Percentiles rank a stretch among this genome's conserved stretches.
Conservation (phyloP, 2,113 vertebrate species). For the Lagenorhynchus albirostris region DNA sequence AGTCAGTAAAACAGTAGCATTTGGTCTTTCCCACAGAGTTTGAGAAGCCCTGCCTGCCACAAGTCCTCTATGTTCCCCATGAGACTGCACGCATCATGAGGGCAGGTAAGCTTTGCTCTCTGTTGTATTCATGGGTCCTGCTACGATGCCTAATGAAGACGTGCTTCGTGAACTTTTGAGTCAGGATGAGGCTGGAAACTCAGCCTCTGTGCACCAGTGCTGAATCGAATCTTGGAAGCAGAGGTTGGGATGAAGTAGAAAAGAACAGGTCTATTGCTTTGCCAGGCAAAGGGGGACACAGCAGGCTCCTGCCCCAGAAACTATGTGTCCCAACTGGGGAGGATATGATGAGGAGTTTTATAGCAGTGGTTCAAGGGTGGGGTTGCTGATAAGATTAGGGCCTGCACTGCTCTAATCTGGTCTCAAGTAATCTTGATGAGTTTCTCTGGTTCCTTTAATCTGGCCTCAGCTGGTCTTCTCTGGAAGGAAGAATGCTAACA, state of each 20-base stretch:
- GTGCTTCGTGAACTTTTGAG: background rate
- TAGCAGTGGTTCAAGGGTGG: background rate
- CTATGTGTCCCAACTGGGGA: background rate
- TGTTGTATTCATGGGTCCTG: background rate
- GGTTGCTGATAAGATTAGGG: background rate
- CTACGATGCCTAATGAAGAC: background rate
- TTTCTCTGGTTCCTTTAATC: background rate
- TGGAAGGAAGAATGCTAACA: background rate
- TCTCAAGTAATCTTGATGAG: background rate
- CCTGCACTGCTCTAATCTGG: background rate
- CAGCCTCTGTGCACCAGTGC: background rate
- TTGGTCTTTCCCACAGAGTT: background rate
- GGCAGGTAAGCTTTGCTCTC: background rate
- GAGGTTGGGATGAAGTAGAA: background rate
- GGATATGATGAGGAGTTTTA: background rate
- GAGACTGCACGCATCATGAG: background rate
- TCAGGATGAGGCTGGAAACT: background rate
- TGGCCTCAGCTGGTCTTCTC: background rate
- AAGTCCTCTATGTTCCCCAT: background rate
- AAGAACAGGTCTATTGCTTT: background rate
- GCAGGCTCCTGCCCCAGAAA: background rate
- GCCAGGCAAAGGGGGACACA: background rate
- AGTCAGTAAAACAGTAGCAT: background rate
- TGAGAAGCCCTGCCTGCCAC: background rate
- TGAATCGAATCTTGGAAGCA: background rate